Evolutionary conservation across 2,797 vertebrate species (phyloP).

Genomic region (Naso thynnoides): DNA sequence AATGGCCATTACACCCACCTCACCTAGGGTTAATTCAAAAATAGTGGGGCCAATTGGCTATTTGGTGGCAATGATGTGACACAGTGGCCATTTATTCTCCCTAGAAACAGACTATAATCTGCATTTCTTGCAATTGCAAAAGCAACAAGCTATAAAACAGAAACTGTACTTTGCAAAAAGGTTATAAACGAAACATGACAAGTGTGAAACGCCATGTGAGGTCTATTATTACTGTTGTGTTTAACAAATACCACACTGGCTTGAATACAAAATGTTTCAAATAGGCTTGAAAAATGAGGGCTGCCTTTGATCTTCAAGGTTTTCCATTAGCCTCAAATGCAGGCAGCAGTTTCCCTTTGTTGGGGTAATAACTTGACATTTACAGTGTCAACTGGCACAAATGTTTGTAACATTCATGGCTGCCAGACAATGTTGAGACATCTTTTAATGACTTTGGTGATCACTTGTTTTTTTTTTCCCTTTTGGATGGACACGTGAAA

Average conservation of each 20-base stretch:
- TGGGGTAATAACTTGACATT: background rate
- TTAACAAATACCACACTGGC: constrained; percentile 16
- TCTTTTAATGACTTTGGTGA: background rate
- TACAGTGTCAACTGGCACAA: background rate
- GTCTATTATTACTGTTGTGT: constrained; percentile 28
- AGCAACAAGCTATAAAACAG: constrained; percentile 48
- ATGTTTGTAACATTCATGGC: background rate
- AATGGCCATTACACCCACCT: constrained; percentile 70
- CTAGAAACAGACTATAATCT: constrained; percentile 46
- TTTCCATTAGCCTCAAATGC: background rate
- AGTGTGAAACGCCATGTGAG: constrained; percentile 31
- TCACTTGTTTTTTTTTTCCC: too few species aligned
- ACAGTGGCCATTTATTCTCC: constrained; percentile 59
- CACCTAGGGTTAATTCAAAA: constrained; percentile 71
- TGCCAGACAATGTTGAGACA: background rate
- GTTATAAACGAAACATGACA: constrained; percentile 37
- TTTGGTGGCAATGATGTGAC: constrained; percentile 66
- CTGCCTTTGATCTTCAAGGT: background rate
- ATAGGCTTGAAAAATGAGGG: background rate
- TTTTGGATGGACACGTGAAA: too few species aligned
- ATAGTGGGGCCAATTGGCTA: constrained; percentile 72
- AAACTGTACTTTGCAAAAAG: constrained; percentile 25
- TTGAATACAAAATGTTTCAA: background rate
- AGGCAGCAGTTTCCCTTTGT: constrained; percentile 1
- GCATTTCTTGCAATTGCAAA: constrained; percentile 59